These are phyloP conservation scores for Zhengitettix transpicula DNA, from an alignment of 2,888 invertebrate species.

Conservation along the genomic window DNA sequence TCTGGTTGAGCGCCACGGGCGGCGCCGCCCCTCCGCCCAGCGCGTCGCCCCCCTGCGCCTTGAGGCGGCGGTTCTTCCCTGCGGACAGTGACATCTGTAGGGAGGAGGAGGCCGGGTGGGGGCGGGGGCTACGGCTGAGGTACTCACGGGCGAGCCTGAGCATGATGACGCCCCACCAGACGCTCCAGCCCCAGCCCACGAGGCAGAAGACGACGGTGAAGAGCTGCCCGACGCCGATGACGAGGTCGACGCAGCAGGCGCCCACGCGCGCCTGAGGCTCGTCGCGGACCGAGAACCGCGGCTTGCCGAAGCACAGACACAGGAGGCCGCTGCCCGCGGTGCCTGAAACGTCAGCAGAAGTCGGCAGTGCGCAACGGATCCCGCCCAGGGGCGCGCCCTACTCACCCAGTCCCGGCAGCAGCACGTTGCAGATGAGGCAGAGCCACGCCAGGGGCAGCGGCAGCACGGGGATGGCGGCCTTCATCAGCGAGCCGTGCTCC, in stretches of 20 bases:
- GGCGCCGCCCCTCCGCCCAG: too few species aligned
- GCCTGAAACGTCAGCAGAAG: conserved; percentile 36
- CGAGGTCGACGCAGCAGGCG: conserved; percentile 65
- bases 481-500: conserved; percentile 73
- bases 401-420: conserved; percentile 63
- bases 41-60: neutral
- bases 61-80: conserved; percentile 5
- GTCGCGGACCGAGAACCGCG: conserved; percentile 69
- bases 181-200: conserved; percentile 96
- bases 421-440: conserved; percentile 66
- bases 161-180: conserved; percentile 95
- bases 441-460: conserved; percentile 74
- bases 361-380: conserved; percentile 42
- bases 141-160: conserved; percentile 73
- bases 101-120: neutral
- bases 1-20: too few species aligned
- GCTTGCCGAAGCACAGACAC: conserved; percentile 76
- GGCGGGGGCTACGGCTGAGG: neutral
- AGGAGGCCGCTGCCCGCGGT: conserved; percentile 78
- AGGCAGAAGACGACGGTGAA: conserved; percentile 89
- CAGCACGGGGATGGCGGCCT: conserved; percentile 81
- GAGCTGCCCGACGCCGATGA: conserved; percentile 76
- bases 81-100: neutral
- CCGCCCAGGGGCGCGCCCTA: conserved; percentile 82
- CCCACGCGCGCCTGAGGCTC: conserved; percentile 59